These are phyloP conservation scores for Zophobas atratus DNA, from an alignment of 1,140 invertebrate genomes.

Conservation along the genomic window DNA sequence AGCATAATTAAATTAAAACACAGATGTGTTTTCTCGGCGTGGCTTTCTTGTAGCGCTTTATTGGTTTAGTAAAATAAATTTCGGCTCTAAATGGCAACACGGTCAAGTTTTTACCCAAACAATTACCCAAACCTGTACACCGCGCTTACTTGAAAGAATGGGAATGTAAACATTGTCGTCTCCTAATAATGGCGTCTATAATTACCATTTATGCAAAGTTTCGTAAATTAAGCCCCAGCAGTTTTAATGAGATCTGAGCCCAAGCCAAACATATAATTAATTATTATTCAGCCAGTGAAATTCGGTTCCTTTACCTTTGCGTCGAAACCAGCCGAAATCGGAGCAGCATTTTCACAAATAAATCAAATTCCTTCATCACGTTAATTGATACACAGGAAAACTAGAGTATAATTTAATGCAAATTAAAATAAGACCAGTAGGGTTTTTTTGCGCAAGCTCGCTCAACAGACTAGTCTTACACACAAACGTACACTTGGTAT, in stretches of 20 bases:
- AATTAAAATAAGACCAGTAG: conserved; percentile 7
- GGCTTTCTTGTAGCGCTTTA: too few species aligned
- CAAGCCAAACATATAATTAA: not conserved
- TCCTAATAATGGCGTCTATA: not conserved
- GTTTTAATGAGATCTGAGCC: too few species aligned
- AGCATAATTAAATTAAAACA: too few species aligned
- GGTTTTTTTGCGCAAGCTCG: conserved; percentile 12
- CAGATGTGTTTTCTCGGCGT: too few species aligned
- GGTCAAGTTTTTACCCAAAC: too few species aligned
- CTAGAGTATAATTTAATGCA: conserved; percentile 31
- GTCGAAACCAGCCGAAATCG: too few species aligned
- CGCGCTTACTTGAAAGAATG: not conserved
- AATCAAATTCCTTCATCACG: not conserved
- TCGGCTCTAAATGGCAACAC: too few species aligned
- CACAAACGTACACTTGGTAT: conserved; percentile 8
- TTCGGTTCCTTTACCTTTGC: too few species aligned
- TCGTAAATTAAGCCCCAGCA: not conserved
- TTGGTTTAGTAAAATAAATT: too few species aligned
- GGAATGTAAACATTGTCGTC: too few species aligned
- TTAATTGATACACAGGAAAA: conserved; percentile 14
- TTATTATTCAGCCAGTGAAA: not conserved
- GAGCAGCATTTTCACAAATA: too few species aligned
- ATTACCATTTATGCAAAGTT: not conserved
- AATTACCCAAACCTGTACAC: not conserved
- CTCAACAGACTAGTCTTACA: conserved; percentile 17